Evolutionary conservation across 1,140 invertebrate genomes (phyloP).

Genomic region (Bombus affinis): DNA sequence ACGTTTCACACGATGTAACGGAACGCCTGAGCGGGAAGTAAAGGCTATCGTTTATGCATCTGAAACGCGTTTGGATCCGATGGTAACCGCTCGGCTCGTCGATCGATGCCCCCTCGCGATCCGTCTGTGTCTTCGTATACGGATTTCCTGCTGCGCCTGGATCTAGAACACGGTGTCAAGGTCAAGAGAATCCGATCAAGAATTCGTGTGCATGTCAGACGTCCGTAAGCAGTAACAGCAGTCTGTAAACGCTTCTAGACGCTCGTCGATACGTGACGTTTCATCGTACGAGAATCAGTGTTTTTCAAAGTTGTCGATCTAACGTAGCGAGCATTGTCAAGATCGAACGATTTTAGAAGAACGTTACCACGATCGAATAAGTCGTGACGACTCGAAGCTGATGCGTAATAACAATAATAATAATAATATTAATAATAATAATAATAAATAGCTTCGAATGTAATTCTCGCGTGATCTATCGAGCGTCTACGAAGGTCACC

Average conservation of each 20-base stretch:
- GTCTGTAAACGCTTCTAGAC: too few species aligned
- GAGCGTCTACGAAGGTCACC: background rate
- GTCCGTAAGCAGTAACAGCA: background rate
- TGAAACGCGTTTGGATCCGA: background rate
- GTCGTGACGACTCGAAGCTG: background rate
- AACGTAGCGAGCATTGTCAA: background rate
- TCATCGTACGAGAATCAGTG: background rate
- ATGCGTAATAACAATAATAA: too few species aligned
- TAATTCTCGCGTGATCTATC: background rate
- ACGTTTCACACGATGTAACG: slow-evolving; percentile 38
- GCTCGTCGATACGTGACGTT: too few species aligned
- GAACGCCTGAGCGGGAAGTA: slow-evolving; percentile 12
- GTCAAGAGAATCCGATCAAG: slow-evolving; percentile 1
- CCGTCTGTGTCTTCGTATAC: background rate
- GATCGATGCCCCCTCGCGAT: slow-evolving; percentile 40
- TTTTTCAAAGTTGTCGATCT: background rate
- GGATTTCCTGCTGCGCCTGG: slow-evolving; percentile 31
- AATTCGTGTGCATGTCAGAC: background rate
- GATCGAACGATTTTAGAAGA: background rate
- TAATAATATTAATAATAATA: too few species aligned
- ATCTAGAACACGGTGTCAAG: slow-evolving; percentile 56
- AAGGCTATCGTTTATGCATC: background rate
- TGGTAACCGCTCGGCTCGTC: background rate
- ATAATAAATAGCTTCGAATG: background rate
- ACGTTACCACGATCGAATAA: background rate